A percentile compares a stretch with the other conserved stretches of the same genome.
These are phyloP conservation scores for Drosophila recens DNA, from an alignment of 2,888 invertebrate species.

Conservation along the genomic window DNA sequence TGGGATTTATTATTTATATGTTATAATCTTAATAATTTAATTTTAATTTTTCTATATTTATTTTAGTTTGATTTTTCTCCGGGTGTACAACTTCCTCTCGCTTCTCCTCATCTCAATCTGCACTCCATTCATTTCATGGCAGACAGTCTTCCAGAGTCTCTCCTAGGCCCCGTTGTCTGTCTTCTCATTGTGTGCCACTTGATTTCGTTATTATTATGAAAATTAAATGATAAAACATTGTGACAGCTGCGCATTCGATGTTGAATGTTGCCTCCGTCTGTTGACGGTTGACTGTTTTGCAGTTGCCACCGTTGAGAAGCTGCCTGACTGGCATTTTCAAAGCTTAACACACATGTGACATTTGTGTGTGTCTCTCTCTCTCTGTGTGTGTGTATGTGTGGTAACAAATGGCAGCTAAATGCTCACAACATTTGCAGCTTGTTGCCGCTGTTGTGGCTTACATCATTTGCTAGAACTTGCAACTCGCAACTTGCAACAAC, in stretches of 20 bases:
- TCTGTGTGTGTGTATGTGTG: constrained; percentile 32
- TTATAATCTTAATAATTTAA: too few relatives aligned
- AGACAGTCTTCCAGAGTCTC: constrained; percentile 12
- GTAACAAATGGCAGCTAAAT: constrained; percentile 76
- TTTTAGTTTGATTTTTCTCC: background rate
- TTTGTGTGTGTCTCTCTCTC: constrained; percentile 6
- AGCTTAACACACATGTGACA: constrained; percentile 51
- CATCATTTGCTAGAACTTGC: constrained; percentile 59
- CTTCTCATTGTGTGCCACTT: constrained; percentile 62
- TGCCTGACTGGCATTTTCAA: constrained; percentile 69
- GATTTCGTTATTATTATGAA: constrained; percentile 81
- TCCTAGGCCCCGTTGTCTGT: background rate
- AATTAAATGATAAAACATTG: constrained; percentile 81
- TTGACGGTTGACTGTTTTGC: constrained; percentile 6
- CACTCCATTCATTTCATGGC: background rate
- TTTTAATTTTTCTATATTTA: too few relatives aligned
- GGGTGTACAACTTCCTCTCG: background rate
- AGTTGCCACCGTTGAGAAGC: constrained; percentile 14
- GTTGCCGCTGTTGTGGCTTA: constrained; percentile 21
- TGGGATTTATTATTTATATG: too few relatives aligned
- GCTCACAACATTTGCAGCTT: constrained; percentile 55
- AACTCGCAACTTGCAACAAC: constrained; percentile 39
- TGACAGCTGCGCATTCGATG: constrained; percentile 71
- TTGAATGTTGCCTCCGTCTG: constrained; percentile 19
- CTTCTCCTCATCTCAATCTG: background rate